Evolutionary conservation across 2,888 invertebrate species (phyloP), one percentile per base, ranked within the genome.

Genomic region (Harmothoe impar): DNA sequence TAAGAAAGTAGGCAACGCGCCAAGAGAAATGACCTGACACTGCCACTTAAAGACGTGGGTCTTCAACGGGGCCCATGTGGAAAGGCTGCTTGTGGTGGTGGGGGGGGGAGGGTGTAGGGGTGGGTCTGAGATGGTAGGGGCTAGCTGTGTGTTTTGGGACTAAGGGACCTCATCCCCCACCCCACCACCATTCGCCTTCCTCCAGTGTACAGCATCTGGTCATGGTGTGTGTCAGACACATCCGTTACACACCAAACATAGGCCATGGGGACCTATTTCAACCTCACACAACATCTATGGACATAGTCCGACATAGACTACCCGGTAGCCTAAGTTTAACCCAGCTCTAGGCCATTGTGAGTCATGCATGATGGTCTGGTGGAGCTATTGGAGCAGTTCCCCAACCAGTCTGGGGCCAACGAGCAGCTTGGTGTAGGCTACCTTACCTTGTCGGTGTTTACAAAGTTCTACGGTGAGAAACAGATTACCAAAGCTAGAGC

Each of bases 1-100:
- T 35, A 81, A 81, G 81, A 43, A 81, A 43, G 81, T 20, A 20
- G 81, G 35, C 17, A 43, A 43, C 23, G 81, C 23, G 17, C 35
- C 17, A 35, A 81, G 81, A 81, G 81, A 81, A 43, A 81, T 81
- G 81, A 81, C 23, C 81, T 81, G 81, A 33, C 81, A 81, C 15
- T 20, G 0, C 5, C 23, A 23, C 23, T 81, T 81, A 81, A 20
- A 33, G 43, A 23, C 43, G 43, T 25, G 7, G 33, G 35, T 25
- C 35, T 81, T 81, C 81, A 81, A 43, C 77, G 3, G 62, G 77
- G 29, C 77, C 77, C 31, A 1, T 17, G 81, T 81, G 43, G 81
- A 15, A 17, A 17, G 20, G 17, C 35, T 20, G 7, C 15, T 33
- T 33, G 81, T 33, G 81, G 10, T 15, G n/a, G 81, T 33, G 43